phyloP scores from a whole-genome alignment of 2,797 vertebrate genomes.

The Sebastes nivosus region DNA sequence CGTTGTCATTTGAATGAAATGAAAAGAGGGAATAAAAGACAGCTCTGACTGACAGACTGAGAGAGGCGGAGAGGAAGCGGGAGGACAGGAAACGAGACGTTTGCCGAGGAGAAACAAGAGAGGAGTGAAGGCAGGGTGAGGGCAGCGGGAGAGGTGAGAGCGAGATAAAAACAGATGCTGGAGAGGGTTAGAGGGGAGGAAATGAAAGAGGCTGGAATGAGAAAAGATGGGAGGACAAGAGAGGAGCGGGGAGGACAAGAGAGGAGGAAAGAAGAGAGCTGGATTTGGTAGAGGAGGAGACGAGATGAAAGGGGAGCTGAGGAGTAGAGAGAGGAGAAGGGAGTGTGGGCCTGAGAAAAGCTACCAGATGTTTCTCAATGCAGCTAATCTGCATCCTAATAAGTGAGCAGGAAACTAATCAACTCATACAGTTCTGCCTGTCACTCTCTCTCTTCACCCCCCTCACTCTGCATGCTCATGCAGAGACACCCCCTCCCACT shows the following conservation, averaged over 20 bases:
- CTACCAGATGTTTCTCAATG: conserved; percentile 83
- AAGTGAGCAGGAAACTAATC: conserved; percentile 82
- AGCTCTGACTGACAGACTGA: conserved; percentile 42
- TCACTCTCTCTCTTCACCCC: conserved; percentile 59
- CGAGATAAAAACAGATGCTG: conserved; percentile 28
- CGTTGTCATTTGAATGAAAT: conserved; percentile 38
- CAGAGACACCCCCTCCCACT: conserved; percentile 1
- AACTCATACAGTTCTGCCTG: conserved; percentile 78
- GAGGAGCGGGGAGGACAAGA: not conserved
- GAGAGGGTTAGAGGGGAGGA: conserved; percentile 31
- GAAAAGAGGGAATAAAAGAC: conserved; percentile 45
- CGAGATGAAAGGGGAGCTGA: conserved; percentile 42
- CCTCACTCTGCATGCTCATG: conserved; percentile 14
- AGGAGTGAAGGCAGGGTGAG: conserved; percentile 16
- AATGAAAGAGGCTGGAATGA: conserved; percentile 13
- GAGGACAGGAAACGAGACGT: conserved; percentile 43
- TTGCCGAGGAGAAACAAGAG: conserved; percentile 22
- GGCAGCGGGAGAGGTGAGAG: conserved; percentile 24
- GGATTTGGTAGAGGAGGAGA: conserved; percentile 17
- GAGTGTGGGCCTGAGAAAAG: conserved; percentile 58
- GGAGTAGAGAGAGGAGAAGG: conserved; percentile 12
- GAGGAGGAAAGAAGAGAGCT: conserved; percentile 1
- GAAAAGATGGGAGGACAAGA: conserved; percentile 15
- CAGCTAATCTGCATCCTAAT: conserved; percentile 84
- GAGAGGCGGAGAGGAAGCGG: conserved; percentile 17